Evolutionary conservation across 2,113 vertebrate genomes (phyloP).

Genomic region (Xyliphius kryptos): DNA sequence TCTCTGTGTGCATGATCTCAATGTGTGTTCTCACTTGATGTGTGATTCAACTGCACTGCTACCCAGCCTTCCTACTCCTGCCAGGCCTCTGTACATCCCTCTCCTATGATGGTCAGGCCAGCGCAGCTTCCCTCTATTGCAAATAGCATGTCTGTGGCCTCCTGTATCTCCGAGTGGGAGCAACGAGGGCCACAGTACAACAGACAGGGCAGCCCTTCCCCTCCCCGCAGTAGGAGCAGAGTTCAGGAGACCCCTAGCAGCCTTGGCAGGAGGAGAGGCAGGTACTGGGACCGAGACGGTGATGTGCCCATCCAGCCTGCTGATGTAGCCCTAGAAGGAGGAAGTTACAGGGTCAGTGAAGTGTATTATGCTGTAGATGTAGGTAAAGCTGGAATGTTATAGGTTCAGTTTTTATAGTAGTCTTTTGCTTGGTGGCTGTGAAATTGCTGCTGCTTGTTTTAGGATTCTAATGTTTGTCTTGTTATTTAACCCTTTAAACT

Average conservation of each 20-base stretch:
- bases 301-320: constrained; percentile 52
- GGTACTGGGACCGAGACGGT: constrained; percentile 61
- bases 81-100: constrained; percentile 51
- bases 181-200: constrained; percentile 70
- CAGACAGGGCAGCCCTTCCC: constrained; percentile 55
- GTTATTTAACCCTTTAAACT: no score
- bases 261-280: constrained; percentile 79
- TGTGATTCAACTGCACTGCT: constrained; percentile 58
- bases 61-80: constrained; percentile 54
- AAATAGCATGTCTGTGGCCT: constrained; percentile 84
- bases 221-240: constrained; percentile 59
- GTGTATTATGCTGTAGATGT: constrained; percentile 29
- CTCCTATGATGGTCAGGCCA: constrained; percentile 54
- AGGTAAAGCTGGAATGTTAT: constrained; percentile 31
- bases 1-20: constrained; percentile 3
- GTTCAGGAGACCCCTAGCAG: constrained; percentile 58
- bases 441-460: no score
- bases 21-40: constrained; percentile 52
- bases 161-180: constrained; percentile 87
- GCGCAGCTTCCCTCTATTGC: constrained; percentile 48
- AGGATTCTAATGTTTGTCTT: no score
- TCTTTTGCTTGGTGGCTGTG: constrained; percentile 11
- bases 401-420: neutral
- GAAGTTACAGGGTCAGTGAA: constrained; percentile 79
- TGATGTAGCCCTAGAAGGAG: constrained; percentile 73